Evolutionary conservation across 2,888 invertebrate genomes (phyloP).

Genomic region (Portevinia maculata): DNA sequence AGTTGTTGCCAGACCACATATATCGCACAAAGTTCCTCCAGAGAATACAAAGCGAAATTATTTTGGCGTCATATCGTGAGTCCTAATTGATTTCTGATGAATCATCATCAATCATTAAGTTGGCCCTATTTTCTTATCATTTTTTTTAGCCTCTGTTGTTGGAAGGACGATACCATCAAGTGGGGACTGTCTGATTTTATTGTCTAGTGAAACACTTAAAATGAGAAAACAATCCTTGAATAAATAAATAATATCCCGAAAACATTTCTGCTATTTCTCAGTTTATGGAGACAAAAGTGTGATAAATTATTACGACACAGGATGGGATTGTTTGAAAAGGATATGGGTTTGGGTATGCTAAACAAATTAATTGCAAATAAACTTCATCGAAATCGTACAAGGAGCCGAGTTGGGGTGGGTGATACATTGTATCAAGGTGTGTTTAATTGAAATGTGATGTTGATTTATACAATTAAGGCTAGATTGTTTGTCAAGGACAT

Average conservation of each 20-base stretch:
- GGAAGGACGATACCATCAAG: background rate
- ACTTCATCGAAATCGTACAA: too few relatives aligned
- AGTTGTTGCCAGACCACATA: background rate
- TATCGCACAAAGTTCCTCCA: background rate
- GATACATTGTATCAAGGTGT: constrained; percentile 30
- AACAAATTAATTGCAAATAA: constrained; percentile 36
- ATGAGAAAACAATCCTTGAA: constrained; percentile 12
- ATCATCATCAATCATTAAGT: constrained; percentile 70
- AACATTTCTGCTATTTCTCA: constrained; percentile 15
- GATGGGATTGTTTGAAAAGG: background rate
- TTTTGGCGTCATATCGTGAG: constrained; percentile 35
- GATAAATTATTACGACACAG: constrained; percentile 2
- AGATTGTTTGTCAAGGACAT: constrained; percentile 27
- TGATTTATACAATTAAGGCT: constrained; percentile 47
- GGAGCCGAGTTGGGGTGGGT: background rate
- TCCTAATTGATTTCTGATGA: constrained; percentile 69
- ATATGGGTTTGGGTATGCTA: background rate
- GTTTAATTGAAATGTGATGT: constrained; percentile 52
- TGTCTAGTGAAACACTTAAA: background rate
- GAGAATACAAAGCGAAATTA: constrained; percentile 1
- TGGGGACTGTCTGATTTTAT: constrained; percentile 5
- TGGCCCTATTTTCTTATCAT: constrained; percentile 48
- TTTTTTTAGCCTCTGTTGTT: constrained; percentile 1
- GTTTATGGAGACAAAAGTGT: constrained; percentile 3
- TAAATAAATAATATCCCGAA: constrained; percentile 18